Base-by-base conservation (phyloP, 2,888 invertebrate species). In the Ctena decussata region DNA sequence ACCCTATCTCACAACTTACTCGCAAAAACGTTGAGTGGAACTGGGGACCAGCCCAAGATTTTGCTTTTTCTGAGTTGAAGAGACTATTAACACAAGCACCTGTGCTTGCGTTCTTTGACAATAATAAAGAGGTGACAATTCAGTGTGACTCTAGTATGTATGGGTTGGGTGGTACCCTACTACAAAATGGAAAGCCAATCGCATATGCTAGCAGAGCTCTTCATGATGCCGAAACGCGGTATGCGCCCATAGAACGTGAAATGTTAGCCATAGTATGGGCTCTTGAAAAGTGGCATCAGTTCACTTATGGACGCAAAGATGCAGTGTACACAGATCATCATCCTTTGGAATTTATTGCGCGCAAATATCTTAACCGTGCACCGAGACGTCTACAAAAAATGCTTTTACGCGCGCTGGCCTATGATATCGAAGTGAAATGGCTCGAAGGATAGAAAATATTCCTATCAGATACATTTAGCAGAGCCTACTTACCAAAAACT, bases 251-350 rank as follows among this genome's bases (percentile, higher is more conserved):
- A n/a, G 84, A 90, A 72, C 87, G 89, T 24, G 86, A 89, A 65
- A 35, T 89, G 27, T 53, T 89, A 2, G 81, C 85, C 35, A 71
- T 90, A 8, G 91, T 96, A n/a, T 96, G 93, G 77, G 95, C 94
- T 0, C 90, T 95, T 0, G 89, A 92, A 37, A 94, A 94, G 85
- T 90, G 84, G 65, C 80, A 84, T 57, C 80, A 84, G n/a, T 85
- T 86, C 35, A 77, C 72, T 0, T 95, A 90, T 79, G 96, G 95
- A 6, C 44, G 94, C 27, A 84, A 90, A 27, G 96, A 96, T 75
- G 94, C 93, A 3, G 89, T 96, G 11, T 49, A 91, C 12, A 95
- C 94, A 0, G 96, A 96, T 82, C 95, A 96, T 86, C 94, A 95
- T 82, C 96, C 96, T 0, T 84, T 96, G 0, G 94, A 93, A 41